Evolutionary conservation across 1,140 invertebrate species (phyloP).

Genomic region (Lepidurus packardi): DNA sequence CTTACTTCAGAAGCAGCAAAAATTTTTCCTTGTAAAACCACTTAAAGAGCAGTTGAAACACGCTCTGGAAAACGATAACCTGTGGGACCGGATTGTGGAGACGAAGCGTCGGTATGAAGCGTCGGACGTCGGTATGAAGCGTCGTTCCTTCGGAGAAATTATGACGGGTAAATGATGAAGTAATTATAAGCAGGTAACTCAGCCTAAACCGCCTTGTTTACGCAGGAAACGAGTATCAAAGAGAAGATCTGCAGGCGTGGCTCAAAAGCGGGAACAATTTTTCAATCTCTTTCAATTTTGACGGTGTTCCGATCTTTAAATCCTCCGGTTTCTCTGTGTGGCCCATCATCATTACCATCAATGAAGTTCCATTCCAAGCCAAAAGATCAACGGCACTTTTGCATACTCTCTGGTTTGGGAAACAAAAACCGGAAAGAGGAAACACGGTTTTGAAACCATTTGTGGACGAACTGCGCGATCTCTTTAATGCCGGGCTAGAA

Average conservation of each 20-base stretch:
- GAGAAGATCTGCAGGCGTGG: not conserved
- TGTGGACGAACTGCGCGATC: not conserved
- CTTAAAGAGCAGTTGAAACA: constrained; percentile 17
- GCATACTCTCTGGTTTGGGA: constrained; percentile 23
- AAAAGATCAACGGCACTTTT: constrained; percentile 27
- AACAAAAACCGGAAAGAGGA: not conserved
- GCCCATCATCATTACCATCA: constrained; percentile 41
- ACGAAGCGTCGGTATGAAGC: constrained; percentile 14
- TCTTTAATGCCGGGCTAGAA: not conserved
- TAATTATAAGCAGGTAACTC: not conserved
- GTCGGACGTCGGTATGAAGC: constrained; percentile 3
- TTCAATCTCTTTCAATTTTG: constrained; percentile 34
- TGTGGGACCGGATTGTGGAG: not conserved
- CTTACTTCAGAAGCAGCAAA: not conserved
- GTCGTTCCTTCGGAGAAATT: not conserved
- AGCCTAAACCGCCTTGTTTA: constrained; percentile 1
- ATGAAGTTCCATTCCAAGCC: constrained; percentile 40
- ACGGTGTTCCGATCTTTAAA: constrained; percentile 43
- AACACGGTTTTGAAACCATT: constrained; percentile 24
- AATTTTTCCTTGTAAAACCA: not conserved
- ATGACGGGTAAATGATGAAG: not conserved
- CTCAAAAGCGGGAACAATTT: constrained; percentile 31
- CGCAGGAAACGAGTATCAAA: not conserved
- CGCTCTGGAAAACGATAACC: not conserved
- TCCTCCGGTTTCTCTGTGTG: constrained; percentile 42